Percentiles rank a stretch among this genome's conserved stretches.
Evolutionary conservation across 1,140 invertebrate species (phyloP).

Genomic region (Nephila pilipes): DNA sequence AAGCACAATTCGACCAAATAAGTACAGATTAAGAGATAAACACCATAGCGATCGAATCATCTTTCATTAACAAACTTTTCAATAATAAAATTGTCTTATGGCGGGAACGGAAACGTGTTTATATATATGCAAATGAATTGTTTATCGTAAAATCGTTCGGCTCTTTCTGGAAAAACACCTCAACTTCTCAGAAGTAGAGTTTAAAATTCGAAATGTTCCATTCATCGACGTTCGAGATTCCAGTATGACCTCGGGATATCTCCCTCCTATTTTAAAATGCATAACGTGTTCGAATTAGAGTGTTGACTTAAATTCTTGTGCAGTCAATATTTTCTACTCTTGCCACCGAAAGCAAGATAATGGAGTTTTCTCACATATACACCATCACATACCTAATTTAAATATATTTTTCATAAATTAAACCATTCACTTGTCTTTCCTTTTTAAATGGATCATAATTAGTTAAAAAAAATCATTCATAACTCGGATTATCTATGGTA

Average conservation of each 20-base stretch:
- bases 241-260: neutral
- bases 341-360: too few relatives aligned
- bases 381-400: neutral
- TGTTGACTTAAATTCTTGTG: neutral
- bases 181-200: neutral
- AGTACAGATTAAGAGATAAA: neutral
- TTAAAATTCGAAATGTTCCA: neutral
- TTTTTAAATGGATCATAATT: too few relatives aligned
- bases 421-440: too few relatives aligned
- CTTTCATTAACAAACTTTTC: neutral
- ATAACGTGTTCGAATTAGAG: neutral
- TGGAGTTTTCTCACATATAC: neutral
- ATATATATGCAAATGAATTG: constrained; percentile 10
- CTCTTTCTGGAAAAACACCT: neutral
- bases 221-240: neutral
- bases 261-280: neutral
- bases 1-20: too few relatives aligned
- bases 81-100: neutral
- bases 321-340: too few relatives aligned
- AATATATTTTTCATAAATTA: neutral
- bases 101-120: neutral
- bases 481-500: too few relatives aligned
- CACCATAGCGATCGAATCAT: neutral
- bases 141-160: neutral
- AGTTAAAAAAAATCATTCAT: too few relatives aligned